phyloP scores from a whole-genome alignment of 2,113 vertebrate genomes.

The Dissostichus mawsoni region DNA sequence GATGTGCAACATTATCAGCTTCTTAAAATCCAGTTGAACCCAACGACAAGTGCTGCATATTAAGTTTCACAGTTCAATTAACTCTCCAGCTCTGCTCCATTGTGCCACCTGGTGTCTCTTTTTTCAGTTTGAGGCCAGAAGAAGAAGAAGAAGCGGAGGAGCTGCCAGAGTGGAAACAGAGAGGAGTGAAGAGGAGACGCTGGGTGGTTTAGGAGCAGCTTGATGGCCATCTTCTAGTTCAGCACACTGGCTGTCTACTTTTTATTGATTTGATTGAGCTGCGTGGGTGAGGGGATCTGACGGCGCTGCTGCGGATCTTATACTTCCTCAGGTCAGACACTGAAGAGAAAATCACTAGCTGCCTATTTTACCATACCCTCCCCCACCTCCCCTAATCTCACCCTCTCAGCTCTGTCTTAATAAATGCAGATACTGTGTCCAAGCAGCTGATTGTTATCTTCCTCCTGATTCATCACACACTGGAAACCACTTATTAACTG shows the following conservation, averaged over 20 bases:
- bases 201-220: constrained; percentile 14
- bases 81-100: constrained; percentile 45
- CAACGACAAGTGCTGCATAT: background rate
- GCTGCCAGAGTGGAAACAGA: constrained; percentile 6
- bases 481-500: background rate
- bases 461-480: background rate
- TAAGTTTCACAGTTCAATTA: constrained; percentile 18
- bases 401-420: constrained; percentile 5
- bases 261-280: constrained; percentile 67
- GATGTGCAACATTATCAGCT: background rate
- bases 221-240: constrained; percentile 25
- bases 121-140: constrained; percentile 19
- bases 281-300: constrained; percentile 64
- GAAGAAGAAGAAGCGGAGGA: background rate
- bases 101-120: constrained; percentile 70
- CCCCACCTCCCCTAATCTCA: constrained; percentile 4
- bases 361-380: constrained; percentile 1
- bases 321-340: constrained; percentile 43
- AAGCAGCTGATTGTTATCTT: constrained; percentile 3
- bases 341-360: constrained; percentile 46
- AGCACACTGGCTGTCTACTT: constrained; percentile 36
- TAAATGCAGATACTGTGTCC: constrained; percentile 21
- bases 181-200: background rate
- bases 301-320: constrained; percentile 47
- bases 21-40: background rate